Base-by-base conservation (phyloP, 1,140 invertebrate species). In the Oryzaephilus surinamensis region DNA sequence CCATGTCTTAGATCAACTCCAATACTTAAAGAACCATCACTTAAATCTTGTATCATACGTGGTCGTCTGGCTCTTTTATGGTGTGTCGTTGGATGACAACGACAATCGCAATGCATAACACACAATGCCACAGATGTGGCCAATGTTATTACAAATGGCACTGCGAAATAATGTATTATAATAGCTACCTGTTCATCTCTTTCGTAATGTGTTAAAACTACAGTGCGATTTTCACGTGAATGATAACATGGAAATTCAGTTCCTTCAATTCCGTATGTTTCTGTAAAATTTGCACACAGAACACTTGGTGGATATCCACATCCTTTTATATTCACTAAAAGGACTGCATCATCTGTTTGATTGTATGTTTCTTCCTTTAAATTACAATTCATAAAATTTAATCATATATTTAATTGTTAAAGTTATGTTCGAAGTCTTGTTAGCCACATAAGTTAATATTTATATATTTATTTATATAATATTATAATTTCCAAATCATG, bases 241-340 rank as follows among this genome's bases (percentile, higher is more conserved):
- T 87, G 90, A 64, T 77, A 82, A 58, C 86, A 90, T 10, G 82
- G 81, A 58, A 85, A 89, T 51, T 73, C 73, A 14, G 79, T 76
- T 37, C 84, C 83, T 47, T 81, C 76, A 48, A 73, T 70, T 33
- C 84, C 84, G 52, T 81, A 84, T 41, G 70, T 74, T 17, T 72
- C 69, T 21, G 81, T 85, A 57, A 90, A 91, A 51, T 84, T 84
- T 46, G 77, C 72, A 63, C 87, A 92, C 51, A 81, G 74, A n/a
- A 89, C 81, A 14, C 66, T 70, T 12, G 87, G 87, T 29, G 87
- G 87, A 62, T 90, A 91, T n/a, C 86, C 87, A 61, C 87, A 91
- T 4, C 84, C 85, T 60, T 84, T 84, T 56, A 84, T 82, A 62
- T 85, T 85, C 34, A 84, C 79, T 37, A 82, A 62, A 4, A 85